Evolutionary conservation across 2,797 vertebrate species (phyloP), one percentile per base, ranked within the genome.

Genomic region (Australoheros facetus): DNA sequence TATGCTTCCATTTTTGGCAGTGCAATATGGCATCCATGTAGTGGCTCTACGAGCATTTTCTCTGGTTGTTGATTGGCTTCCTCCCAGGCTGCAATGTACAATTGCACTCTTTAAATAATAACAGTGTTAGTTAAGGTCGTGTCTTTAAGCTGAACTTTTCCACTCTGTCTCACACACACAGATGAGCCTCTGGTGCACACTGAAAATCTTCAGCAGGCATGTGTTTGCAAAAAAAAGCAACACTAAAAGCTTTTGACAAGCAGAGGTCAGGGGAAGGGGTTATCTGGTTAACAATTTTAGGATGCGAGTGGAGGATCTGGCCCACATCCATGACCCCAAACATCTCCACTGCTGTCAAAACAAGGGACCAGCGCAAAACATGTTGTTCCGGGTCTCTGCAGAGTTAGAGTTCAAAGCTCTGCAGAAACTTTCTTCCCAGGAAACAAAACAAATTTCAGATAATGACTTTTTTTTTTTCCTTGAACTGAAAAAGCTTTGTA

Each of bases 201-300:
- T 42, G 64, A 73, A 81, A 80, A 86, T 83, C 85, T 83, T 58
- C 26, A 55, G 60, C 76, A 64, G 82, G 73, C 48, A 83, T 30
- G 53, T 1, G n/a, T 74, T 81, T 80, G 66, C 9, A 73, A 56
- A 37, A 37, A 59, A 76, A 81, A 69, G 58, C 4, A 42, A 84
- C 78, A 60, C 86, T 90, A 87, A 92, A 92, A 91, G 87, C 86
- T 86, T 82, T 75, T 56, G 80, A 87, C 56, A 51, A 79, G 83
- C 37, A 19, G 64, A 75, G 89, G 90, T 87, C 88, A 86, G 75
- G 23, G 66, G 58, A 69, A 17, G 56, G 59, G 86, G 81, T 92
- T 87, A 88, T 87, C 88, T 83, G 82, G 55, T 84, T 90, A 75
- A 90, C 85, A 90, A 85, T 90, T 90, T 89, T 85, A 89, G 89